phyloP scores from a whole-genome alignment of 1,140 invertebrate genomes.

The Drosophila repletoides region DNA sequence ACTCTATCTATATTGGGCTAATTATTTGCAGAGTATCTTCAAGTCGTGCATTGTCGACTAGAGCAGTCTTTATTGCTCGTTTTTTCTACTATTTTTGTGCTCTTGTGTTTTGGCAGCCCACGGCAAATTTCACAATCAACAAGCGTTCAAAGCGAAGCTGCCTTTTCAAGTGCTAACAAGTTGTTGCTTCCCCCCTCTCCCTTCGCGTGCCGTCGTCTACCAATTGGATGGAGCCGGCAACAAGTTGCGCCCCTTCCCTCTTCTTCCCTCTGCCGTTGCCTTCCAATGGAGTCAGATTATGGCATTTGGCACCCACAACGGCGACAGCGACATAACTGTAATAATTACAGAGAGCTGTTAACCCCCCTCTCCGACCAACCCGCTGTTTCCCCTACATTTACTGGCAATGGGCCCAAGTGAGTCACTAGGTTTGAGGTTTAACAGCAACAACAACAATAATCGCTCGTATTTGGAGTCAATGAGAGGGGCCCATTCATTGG shows the following conservation, averaged over 20 bases:
- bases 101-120: slow-evolving; percentile 41
- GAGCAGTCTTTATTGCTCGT: slow-evolving; percentile 23
- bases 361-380: not conserved
- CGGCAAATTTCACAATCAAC: slow-evolving; percentile 57
- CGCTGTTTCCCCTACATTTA: not conserved
- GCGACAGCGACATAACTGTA: slow-evolving; percentile 54
- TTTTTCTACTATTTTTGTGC: slow-evolving; percentile 1
- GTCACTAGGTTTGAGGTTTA: slow-evolving; percentile 29
- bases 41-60: too few species aligned
- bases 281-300: slow-evolving; percentile 27
- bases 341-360: slow-evolving; percentile 53
- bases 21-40: too few species aligned
- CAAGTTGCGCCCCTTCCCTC: too few species aligned
- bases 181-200: slow-evolving; percentile 1
- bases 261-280: not conserved
- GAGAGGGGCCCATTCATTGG: slow-evolving; percentile 34
- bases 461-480: slow-evolving; percentile 21
- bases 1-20: too few species aligned
- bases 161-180: slow-evolving; percentile 53
- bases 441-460: not conserved
- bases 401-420: slow-evolving; percentile 24
- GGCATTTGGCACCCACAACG: slow-evolving; percentile 40
- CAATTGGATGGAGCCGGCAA: slow-evolving; percentile 5
- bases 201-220: too few species aligned
- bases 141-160: slow-evolving; percentile 18